phyloP scores from a whole-genome alignment of 2,888 invertebrate genomes.

The Listrodromus nycthemerus region DNA sequence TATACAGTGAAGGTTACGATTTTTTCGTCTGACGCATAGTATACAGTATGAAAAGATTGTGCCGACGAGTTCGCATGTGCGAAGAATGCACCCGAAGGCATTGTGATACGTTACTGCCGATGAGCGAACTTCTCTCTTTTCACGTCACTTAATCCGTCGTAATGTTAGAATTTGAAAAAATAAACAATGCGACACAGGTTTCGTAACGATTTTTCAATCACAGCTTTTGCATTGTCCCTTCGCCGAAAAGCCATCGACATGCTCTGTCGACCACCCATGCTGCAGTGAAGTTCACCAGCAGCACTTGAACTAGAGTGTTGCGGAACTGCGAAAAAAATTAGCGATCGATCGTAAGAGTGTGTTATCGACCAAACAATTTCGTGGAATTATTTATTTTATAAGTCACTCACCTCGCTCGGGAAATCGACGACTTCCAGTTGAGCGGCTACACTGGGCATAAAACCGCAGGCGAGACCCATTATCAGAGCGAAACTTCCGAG shows the following conservation, averaged over 20 bases:
- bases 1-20: not conserved
- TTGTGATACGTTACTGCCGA: not conserved
- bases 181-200: slow-evolving; percentile 21
- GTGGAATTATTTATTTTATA: not conserved
- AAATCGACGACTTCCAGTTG: slow-evolving; percentile 98
- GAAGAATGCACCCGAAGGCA: not conserved
- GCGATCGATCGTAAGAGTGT: slow-evolving; percentile 56
- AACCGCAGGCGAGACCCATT: slow-evolving; percentile 92
- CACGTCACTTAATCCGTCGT: slow-evolving; percentile 24
- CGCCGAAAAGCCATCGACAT: slow-evolving; percentile 94
- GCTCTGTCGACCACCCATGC: slow-evolving; percentile 94
- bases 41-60: slow-evolving; percentile 15
- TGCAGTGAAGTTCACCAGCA: slow-evolving; percentile 94
- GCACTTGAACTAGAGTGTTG: slow-evolving; percentile 91
- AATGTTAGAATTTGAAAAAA: slow-evolving; percentile 12
- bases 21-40: slow-evolving; percentile 10
- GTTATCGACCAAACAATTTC: slow-evolving; percentile 7
- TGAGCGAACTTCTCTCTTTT: slow-evolving; percentile 17
- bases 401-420: slow-evolving; percentile 92
- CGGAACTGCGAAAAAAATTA: slow-evolving; percentile 92
- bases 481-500: slow-evolving; percentile 93
- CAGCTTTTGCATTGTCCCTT: slow-evolving; percentile 87
- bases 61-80: slow-evolving; percentile 4
- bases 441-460: slow-evolving; percentile 93
- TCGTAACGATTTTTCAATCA: slow-evolving; percentile 73